Evolutionary conservation across 2,888 invertebrate genomes (phyloP).

Genomic region (Thelaira solivaga): DNA sequence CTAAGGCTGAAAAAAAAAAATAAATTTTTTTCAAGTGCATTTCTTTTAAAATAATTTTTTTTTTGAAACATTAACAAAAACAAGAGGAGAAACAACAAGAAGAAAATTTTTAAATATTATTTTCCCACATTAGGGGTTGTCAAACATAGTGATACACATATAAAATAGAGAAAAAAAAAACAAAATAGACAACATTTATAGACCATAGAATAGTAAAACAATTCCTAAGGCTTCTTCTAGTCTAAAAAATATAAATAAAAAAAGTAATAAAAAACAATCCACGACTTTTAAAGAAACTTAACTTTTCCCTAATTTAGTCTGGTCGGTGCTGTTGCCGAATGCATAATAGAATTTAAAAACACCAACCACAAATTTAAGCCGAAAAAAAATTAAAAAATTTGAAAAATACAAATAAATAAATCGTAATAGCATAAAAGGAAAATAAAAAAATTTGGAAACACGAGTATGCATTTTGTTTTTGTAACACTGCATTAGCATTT

Average conservation of each 20-base stretch:
- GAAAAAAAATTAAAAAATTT: neutral
- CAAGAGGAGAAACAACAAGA: too few species aligned
- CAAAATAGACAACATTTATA: constrained; percentile 57
- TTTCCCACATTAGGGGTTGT: constrained; percentile 55
- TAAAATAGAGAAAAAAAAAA: constrained; percentile 37
- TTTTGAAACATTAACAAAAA: too few species aligned
- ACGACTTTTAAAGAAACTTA: constrained; percentile 54
- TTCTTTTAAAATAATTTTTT: neutral
- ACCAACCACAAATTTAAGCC: constrained; percentile 28
- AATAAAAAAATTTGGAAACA: neutral
- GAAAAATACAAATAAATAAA: too few species aligned
- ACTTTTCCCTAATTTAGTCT: constrained; percentile 74
- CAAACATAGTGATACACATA: constrained; percentile 42
- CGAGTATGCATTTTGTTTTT: constrained; percentile 2
- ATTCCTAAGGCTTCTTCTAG: constrained; percentile 72
- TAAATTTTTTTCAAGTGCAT: too few species aligned
- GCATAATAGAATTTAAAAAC: constrained; percentile 59
- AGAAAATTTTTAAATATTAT: constrained; percentile 2
- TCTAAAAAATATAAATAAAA: constrained; percentile 67
- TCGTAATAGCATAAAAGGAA: too few species aligned
- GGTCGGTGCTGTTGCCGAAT: constrained; percentile 68
- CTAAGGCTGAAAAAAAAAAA: too few species aligned
- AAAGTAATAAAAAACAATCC: constrained; percentile 37
- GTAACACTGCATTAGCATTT: constrained; percentile 5
- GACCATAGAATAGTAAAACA: constrained; percentile 61